These are phyloP conservation scores for Phataginus tetradactyla DNA, from an alignment of 2,797 vertebrate species.

Conservation along the genomic window DNA sequence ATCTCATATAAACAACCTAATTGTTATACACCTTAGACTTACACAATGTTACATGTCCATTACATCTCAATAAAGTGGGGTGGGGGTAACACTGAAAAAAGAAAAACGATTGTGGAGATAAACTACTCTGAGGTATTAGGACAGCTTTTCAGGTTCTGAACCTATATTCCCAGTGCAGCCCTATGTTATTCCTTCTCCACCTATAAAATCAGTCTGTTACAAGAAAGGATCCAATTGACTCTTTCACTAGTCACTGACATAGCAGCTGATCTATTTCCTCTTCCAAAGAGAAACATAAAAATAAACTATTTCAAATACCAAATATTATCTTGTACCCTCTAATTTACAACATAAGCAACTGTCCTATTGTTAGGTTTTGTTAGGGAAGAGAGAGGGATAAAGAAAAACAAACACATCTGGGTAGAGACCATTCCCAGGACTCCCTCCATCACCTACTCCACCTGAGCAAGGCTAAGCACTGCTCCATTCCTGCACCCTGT, in stretches of 20 bases:
- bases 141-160: neutral
- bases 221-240: neutral
- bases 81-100: neutral
- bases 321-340: neutral
- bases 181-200: neutral
- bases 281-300: slow-evolving; percentile 26
- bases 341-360: neutral
- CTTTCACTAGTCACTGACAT: neutral
- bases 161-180: neutral
- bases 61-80: neutral
- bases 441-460: neutral
- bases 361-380: neutral
- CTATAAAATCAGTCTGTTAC: neutral
- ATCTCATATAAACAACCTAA: neutral
- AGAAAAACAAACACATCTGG: neutral
- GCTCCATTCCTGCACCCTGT: neutral
- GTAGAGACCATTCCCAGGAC: neutral
- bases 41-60: neutral
- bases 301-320: neutral
- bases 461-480: neutral
- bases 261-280: neutral
- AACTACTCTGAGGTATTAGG: neutral
- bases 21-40: neutral
- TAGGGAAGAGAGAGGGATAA: neutral
- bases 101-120: neutral